phyloP scores from a whole-genome alignment of 2,113 vertebrate species.

The Bucco capensis region DNA sequence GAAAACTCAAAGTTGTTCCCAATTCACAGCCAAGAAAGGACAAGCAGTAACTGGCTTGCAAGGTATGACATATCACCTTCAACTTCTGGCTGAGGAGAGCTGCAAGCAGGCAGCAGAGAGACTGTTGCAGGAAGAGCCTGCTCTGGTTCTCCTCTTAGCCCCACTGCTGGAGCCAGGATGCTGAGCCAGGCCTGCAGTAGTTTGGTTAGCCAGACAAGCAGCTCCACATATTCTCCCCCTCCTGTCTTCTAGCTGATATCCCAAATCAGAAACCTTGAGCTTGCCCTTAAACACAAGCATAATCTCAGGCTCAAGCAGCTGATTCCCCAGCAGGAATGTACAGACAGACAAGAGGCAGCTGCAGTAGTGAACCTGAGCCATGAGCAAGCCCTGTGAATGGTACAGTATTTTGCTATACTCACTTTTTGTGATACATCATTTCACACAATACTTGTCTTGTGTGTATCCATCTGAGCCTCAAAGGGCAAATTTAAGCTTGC shows the following conservation, averaged over 20 bases:
- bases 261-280: neutral
- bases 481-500: neutral
- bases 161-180: fast-evolving
- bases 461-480: neutral
- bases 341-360: neutral
- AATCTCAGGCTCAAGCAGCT: neutral
- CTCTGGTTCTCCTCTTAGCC: neutral
- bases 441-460: neutral
- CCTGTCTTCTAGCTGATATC: neutral
- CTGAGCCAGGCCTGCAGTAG: neutral
- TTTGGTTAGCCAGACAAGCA: neutral
- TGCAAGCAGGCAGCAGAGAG: neutral
- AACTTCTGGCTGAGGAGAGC: neutral
- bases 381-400: neutral
- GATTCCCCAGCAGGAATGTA: neutral
- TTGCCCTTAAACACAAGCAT: neutral
- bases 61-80: neutral
- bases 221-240: neutral
- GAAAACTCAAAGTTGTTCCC: neutral
- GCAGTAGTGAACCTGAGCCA: neutral
- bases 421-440: neutral
- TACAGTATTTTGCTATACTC: neutral
- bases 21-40: neutral
- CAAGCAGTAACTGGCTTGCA: neutral
- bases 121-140: neutral